phyloP scores from a whole-genome alignment of 2,113 vertebrate species.

The Ardeotis arabs region DNA sequence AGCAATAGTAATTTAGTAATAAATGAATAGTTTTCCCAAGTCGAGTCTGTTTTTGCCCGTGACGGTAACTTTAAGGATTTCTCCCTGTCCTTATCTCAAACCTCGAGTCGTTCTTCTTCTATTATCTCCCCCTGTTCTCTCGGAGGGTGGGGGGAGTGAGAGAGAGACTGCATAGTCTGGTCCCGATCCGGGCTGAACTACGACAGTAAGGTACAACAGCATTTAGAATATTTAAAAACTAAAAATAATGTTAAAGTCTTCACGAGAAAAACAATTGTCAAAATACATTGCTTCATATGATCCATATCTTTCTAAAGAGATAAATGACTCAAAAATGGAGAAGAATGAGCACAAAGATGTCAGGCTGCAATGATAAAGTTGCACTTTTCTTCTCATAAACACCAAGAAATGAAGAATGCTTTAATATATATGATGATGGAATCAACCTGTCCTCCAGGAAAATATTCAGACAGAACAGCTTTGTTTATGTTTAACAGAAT shows the following conservation, averaged over 20 bases:
- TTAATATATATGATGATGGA: not conserved
- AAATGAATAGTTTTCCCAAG: no score
- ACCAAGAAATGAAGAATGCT: not conserved
- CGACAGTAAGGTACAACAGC: not conserved
- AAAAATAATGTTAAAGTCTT: not conserved
- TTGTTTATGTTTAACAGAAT: not conserved
- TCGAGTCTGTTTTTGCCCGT: no score
- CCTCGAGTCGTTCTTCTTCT: no score
- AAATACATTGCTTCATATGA: not conserved
- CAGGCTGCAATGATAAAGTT: not conserved
- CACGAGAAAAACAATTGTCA: not conserved
- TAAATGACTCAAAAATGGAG: not conserved
- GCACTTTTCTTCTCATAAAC: not conserved
- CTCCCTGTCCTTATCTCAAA: no score
- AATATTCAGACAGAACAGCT: not conserved
- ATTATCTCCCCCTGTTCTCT: no score
- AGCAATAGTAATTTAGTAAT: no score
- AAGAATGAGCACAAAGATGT: not conserved
- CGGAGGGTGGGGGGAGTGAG: no score
- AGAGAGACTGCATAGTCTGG: no score
- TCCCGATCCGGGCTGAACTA: no score
- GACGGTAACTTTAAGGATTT: no score
- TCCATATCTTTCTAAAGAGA: not conserved
- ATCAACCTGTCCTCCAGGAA: not conserved
- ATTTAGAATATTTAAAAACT: not conserved